A percentile compares a stretch with the other conserved stretches of the same genome.
Evolutionary conservation across 64 coral and sea anemone species (phyloP).

Genomic region (Porites australiensis): DNA sequence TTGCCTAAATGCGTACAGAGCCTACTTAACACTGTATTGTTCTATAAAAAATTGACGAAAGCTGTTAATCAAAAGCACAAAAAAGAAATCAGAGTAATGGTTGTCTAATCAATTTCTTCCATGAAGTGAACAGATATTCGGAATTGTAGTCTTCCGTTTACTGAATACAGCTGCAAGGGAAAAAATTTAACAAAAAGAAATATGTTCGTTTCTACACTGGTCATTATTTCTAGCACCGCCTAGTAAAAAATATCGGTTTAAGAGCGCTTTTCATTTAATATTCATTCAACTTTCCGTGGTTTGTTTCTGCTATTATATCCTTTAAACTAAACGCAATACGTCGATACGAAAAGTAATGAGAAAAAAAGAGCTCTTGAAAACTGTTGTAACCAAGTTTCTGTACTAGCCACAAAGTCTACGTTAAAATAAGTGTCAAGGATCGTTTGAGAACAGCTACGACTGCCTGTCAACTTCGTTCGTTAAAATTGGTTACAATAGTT

Average conservation of each 20-base stretch:
- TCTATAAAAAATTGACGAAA: not conserved
- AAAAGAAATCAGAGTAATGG: not conserved
- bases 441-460: no score
- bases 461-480: not conserved
- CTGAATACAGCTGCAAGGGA: no score
- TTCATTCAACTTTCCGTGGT: slow-evolving; percentile 4
- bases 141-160: no score
- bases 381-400: no score
- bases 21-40: no score
- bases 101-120: not conserved
- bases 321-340: not conserved
- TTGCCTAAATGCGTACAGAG: no score
- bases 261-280: not conserved
- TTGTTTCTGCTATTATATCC: not conserved
- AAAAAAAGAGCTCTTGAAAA: not conserved
- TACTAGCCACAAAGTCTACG: no score
- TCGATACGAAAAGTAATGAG: not conserved
- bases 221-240: not conserved
- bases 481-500: not conserved
- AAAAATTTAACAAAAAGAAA: no score
- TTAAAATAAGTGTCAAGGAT: no score
- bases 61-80: not conserved
- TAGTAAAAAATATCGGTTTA: not conserved
- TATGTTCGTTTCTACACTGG: no score
- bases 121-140: not conserved